Evolutionary conservation across 2,888 invertebrate genomes (phyloP), one percentile per base, ranked within the genome.

Genomic region (Archaeoteleia sp.): DNA sequence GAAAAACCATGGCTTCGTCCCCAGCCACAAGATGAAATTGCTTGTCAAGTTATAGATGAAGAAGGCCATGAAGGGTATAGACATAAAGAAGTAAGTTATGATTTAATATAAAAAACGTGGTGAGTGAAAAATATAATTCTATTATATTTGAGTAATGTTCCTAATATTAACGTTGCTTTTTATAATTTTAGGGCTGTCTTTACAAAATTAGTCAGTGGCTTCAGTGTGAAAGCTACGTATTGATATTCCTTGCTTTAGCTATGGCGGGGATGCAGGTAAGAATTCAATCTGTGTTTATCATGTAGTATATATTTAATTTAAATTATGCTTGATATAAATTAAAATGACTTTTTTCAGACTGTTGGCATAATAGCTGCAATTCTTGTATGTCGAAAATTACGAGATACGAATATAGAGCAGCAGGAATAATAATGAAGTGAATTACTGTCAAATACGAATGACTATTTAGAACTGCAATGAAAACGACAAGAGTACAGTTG

Each of bases 221-320:
- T 30, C 78, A 84, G 37, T 76, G 78, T 32, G 86, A 87, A 70
- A 87, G 86, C 55, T 76, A 82, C 32, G 84, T 86, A 14, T 77
- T 88, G 29, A 86, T 87, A 48, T 83, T 86, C 29, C 82, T 87
- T 10, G 86, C 85, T 27, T 79, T 86, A 75, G 84, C 73, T 3
- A 78, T 83, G 74, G 81, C 82, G 14, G 74, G 74, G 20, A 77
- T 82, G 67, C 83, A 84, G 78, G 84, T 84, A 74, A 9, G 12
- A 20, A 23, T 23, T 23, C 7, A 5, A 23, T n/a, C n/a, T n/a
- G n/a, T n/a, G n/a, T n/a, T 5, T 23, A 23, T 23, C 23, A 7
- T 23, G 23, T 23, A 7, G 23, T 23, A 5, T 3, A 23, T 5
- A 23, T 23, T 23, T 23, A 23, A 29, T 29, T 29, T 5, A 29